Base-by-base conservation (phyloP, 1,140 invertebrate genomes). In the Oncopodura yosiiana region DNA sequence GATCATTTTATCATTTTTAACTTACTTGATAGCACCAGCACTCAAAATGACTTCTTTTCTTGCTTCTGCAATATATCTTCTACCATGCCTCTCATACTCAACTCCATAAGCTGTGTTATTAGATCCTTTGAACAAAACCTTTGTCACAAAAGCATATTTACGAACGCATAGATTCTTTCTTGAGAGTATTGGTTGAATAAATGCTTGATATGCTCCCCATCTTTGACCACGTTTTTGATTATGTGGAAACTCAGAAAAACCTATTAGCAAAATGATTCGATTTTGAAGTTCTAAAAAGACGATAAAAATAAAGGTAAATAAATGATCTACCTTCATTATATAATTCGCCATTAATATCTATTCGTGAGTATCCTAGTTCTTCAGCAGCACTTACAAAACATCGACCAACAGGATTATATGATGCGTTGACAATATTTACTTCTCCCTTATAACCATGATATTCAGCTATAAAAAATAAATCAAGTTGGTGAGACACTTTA, bases 361-460 rank as follows among this genome's bases (percentile, higher is more conserved):
- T 30, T 46, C 75, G 80, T 30, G 73, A 69, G 61, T 85, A 87
- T 1, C 86, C 85, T 19, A 89, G 60, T 61, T 87, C 79, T 41
- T 69, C 60, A 0, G 81, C 84, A 1, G 84, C 81, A 61, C 78
- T 72, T 14, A 84, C 70, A 56, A 90, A 74, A 64, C 42, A 69
- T 54, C 70, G 59, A 3, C 70, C 66, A 24, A 75, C 56, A 18
- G 68, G 65, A 52, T 53, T 11, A 43, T 53, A 16, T 49, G 63
- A 2, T 49, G 51, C n/a, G 8, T 57, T 38, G 56, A 51, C 49
- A 3, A 68, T 44, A 39, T 51, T 14, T 43, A 58, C 1, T 65
- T 55, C 18, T 63, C 69, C 11, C 65, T 51, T 57, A 69, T 67
- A 18, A 26, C 64, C 24, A 51, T 67, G 66, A 39, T 55, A 68